These are phyloP conservation scores for Luehdorfia chinensis DNA, from an alignment of 1,140 invertebrate species.

Conservation along the genomic window DNA sequence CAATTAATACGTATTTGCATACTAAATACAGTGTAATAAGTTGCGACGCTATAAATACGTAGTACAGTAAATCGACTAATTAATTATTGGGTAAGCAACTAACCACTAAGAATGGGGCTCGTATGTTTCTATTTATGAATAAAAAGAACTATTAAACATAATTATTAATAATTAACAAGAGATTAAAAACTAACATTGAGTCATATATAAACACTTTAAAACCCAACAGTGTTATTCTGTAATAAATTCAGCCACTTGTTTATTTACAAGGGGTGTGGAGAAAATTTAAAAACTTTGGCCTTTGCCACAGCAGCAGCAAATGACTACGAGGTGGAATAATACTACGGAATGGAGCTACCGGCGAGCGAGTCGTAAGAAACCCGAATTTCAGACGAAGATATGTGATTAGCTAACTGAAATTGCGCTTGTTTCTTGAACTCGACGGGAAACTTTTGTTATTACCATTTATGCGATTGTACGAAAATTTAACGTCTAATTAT, in stretches of 20 bases:
- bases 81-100: too few relatives aligned
- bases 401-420: constrained; percentile 52
- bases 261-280: neutral
- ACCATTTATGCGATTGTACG: constrained; percentile 38
- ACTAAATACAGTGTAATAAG: too few relatives aligned
- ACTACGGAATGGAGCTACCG: neutral
- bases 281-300: constrained; percentile 12
- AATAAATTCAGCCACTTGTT: neutral
- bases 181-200: too few relatives aligned
- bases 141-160: too few relatives aligned
- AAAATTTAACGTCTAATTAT: constrained; percentile 50
- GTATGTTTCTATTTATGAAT: too few relatives aligned
- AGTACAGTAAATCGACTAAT: too few relatives aligned
- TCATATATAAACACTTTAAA: too few relatives aligned
- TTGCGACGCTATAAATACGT: too few relatives aligned
- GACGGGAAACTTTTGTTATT: constrained; percentile 50
- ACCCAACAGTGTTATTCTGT: too few relatives aligned
- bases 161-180: too few relatives aligned
- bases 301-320: constrained; percentile 1
- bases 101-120: too few relatives aligned
- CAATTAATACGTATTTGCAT: too few relatives aligned
- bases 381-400: constrained; percentile 34
- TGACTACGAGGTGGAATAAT: constrained; percentile 6
- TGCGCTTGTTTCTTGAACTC: constrained; percentile 41
- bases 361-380: constrained; percentile 18